Percentiles rank a stretch among this genome's conserved stretches.
phyloP scores from a whole-genome alignment of 2,113 vertebrate genomes.

The Orientallactaga bullata region DNA sequence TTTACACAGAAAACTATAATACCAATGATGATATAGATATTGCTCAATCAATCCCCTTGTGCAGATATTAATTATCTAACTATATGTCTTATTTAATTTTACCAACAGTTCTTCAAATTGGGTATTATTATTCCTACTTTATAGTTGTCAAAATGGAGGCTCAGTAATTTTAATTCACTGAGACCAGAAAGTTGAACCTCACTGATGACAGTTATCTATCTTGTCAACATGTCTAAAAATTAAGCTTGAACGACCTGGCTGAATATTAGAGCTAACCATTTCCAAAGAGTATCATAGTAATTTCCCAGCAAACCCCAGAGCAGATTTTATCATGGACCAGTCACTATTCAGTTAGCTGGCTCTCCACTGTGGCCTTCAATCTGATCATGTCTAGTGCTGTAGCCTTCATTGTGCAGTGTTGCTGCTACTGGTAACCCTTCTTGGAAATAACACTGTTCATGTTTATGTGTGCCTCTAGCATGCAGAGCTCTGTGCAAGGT shows the following conservation, averaged over 20 bases:
- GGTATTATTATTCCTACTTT: not conserved
- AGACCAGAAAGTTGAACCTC: not conserved
- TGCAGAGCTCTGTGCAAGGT: not conserved
- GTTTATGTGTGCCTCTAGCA: not conserved
- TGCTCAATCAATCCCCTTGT: not conserved
- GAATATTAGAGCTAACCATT: not conserved
- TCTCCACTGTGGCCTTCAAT: not conserved
- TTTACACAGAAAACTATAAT: slow-evolving; percentile 22
- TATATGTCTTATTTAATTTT: slow-evolving; percentile 11
- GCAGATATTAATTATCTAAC: not conserved
- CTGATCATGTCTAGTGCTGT: not conserved
- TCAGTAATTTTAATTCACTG: not conserved
- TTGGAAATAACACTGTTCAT: not conserved
- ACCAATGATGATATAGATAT: not conserved
- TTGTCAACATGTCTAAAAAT: not conserved
- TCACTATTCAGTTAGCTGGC: not conserved
- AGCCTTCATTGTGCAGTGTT: not conserved
- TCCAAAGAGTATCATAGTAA: not conserved
- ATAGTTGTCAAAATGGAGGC: slow-evolving; percentile 19
- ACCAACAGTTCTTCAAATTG: not conserved
- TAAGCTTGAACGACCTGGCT: not conserved
- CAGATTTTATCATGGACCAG: not conserved
- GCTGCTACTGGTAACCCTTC: not conserved
- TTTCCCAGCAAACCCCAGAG: not conserved
- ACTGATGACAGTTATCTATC: not conserved